Conservation (phyloP, 2,888 invertebrate species). For the Apocheima hispidaria region DNA sequence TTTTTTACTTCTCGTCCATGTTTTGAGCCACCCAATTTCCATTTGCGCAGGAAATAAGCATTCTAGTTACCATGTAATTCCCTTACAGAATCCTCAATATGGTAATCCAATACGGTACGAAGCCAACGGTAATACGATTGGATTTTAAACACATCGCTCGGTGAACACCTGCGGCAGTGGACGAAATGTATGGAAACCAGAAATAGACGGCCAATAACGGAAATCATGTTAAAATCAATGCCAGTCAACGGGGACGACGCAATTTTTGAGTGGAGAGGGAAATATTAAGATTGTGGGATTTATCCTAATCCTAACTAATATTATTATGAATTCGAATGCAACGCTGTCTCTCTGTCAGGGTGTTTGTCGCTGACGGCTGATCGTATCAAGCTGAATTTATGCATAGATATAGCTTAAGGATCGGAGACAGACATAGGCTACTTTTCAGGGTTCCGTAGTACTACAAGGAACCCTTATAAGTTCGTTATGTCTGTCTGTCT, state of each 20-base stretch:
- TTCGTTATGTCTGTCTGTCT: too few species aligned
- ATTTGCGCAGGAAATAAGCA: background rate
- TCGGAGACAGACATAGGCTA: too few species aligned
- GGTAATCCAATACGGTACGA: constrained; percentile 40
- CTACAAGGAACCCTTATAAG: too few species aligned
- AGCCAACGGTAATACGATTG: constrained; percentile 51
- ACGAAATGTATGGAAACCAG: constrained; percentile 10
- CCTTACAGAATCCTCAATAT: constrained; percentile 22
- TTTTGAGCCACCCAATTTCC: background rate
- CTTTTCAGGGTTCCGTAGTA: too few species aligned
- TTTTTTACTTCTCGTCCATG: background rate
- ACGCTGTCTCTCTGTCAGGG: too few species aligned
- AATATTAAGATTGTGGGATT: background rate
- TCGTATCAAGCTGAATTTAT: too few species aligned
- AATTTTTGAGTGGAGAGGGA: constrained; percentile 9
- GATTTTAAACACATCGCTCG: constrained; percentile 51
- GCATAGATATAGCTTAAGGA: too few species aligned
- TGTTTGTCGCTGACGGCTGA: too few species aligned
- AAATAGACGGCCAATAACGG: constrained; percentile 5
- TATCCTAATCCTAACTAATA: too few species aligned
- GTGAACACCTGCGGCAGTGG: constrained; percentile 19
- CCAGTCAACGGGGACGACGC: constrained; percentile 4
- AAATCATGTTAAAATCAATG: constrained; percentile 43
- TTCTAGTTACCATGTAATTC: background rate
- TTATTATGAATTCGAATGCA: too few species aligned